Conservation (phyloP, 2,797 vertebrate genomes). For the Enteromius mattozi region DNA sequence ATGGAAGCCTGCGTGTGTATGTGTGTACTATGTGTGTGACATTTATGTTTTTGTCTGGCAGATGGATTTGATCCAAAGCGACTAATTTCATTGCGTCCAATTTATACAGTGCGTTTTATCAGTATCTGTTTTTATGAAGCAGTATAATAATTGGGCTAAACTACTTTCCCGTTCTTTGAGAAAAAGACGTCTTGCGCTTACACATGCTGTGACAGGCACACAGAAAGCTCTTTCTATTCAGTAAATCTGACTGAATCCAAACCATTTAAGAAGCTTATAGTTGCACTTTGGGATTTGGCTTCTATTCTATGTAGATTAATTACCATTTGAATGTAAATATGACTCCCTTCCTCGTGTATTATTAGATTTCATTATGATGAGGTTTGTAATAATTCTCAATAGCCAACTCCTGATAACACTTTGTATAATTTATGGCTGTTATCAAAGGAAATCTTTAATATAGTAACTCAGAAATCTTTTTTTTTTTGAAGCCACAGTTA, state of each 20-base stretch:
- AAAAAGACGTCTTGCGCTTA: background rate
- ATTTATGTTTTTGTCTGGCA: background rate
- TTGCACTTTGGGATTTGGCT: conserved; percentile 20
- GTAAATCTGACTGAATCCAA: conserved; percentile 13
- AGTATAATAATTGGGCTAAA: background rate
- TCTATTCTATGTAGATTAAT: conserved; percentile 10
- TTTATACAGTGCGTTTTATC: background rate
- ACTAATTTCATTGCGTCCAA: background rate
- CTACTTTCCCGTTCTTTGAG: background rate
- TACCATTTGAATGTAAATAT: conserved; percentile 18
- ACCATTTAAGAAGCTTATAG: conserved; percentile 4
- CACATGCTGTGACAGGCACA: background rate
- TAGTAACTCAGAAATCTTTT: background rate
- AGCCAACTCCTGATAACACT: background rate
- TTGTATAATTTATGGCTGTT: background rate
- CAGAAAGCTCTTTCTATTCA: conserved; percentile 14
- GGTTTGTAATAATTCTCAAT: background rate
- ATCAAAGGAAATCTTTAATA: background rate
- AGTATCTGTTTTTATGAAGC: background rate
- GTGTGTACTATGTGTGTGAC: background rate
- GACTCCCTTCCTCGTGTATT: background rate
- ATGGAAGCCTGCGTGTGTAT: too few relatives aligned
- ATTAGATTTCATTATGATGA: conserved; percentile 33
- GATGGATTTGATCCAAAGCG: background rate
- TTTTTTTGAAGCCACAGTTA: background rate